phyloP scores from a whole-genome alignment of 2,888 invertebrate genomes.

The Molanna angustata region DNA sequence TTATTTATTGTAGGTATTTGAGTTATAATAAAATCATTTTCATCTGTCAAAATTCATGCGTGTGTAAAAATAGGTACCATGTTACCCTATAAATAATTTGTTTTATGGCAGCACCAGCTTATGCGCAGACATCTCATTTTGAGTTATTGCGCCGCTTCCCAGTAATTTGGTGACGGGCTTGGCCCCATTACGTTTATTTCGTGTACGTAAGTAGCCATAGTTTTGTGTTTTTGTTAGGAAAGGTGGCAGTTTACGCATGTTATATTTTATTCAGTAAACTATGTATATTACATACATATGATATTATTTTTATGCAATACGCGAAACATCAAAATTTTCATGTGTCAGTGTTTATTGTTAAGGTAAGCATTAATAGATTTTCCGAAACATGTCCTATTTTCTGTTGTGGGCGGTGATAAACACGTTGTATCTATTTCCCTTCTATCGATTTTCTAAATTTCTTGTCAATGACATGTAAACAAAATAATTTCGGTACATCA shows the following conservation, averaged over 20 bases:
- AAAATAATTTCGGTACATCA: no score
- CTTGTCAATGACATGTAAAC: neutral
- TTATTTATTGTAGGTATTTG: no score
- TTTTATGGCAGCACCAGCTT: no score
- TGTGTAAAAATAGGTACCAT: no score
- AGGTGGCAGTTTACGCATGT: conserved; percentile 19
- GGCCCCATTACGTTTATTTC: conserved; percentile 22
- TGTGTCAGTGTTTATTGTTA: conserved; percentile 6
- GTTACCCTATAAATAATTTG: conserved; percentile 15
- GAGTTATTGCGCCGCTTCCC: conserved; percentile 56
- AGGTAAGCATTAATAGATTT: conserved; percentile 24
- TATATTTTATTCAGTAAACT: no score
- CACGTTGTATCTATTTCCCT: neutral
- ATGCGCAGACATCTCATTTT: conserved; percentile 52
- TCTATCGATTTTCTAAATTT: neutral
- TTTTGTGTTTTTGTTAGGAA: conserved; percentile 25
- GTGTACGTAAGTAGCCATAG: conserved; percentile 20
- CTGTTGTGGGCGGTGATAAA: conserved; percentile 20
- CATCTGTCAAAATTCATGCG: no score
- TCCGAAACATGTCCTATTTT: conserved; percentile 22
- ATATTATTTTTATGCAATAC: no score
- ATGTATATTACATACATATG: no score
- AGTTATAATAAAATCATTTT: no score
- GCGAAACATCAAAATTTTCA: neutral
- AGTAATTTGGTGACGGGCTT: conserved; percentile 45